Evolutionary conservation across 1,140 invertebrate genomes (phyloP), one percentile per base, ranked within the genome.

Genomic region (Megalonaias nervosa): DNA sequence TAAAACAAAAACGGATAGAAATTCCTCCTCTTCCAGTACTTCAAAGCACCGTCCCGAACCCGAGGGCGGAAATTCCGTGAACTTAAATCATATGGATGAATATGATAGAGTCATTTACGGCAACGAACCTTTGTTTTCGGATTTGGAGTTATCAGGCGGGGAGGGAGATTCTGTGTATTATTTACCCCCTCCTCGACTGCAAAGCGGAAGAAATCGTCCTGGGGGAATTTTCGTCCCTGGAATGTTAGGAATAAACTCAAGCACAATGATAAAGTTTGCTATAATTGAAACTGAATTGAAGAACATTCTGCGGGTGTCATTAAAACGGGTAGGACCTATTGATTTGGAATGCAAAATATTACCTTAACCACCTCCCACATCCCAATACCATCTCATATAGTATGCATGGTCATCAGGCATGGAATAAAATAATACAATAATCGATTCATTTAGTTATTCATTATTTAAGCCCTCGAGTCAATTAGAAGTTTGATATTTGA

Each of bases 201-300:
- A 71, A 66, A 59, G 70, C 23, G 23, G 75, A 55, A 58, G 60
- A 58, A 60, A 65, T 15, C 66, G 79, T 21, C 70, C 78, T 13
- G 74, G 78, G 62, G 84, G 81, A 48, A 82, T 82, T 64, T 80
- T 84, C 75, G 86, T 89, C 67, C 83, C 86, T 0, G 86, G 84
- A 73, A 62, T 84, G 65, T 73, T 89, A 16, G 85, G 87, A 58
- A 79, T 99, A 90, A 97, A 96, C 88, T 98, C 97, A 66, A 97
- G 98, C 89, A 98, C 97, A 3, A 95, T 98, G 94, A 98, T 99
- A 95, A 98, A 98, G 92, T 98, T 98, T 92, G 97, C 95, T 88
- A 95, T 99, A 67, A 99, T 99, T 88, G 94, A 95, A 89, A 98
- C 98, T 91, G 98, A 99, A 92, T 93, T 99, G 86, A 96, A 98